Conservation (phyloP, 2,888 invertebrate genomes). For the Rhagonycha fulva region DNA sequence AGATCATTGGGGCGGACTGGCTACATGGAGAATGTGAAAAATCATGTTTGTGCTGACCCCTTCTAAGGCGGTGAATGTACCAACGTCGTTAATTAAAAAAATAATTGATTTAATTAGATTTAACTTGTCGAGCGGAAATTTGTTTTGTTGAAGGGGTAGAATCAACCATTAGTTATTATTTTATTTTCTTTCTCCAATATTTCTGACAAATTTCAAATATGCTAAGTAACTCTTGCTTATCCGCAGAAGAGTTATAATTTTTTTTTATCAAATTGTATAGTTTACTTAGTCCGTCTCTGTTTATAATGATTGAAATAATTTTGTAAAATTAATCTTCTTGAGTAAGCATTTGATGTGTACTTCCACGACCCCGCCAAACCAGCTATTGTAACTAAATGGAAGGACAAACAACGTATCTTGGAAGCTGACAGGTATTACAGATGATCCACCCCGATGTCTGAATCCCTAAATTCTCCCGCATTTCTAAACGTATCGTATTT, state of each 20-base stretch:
- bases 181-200: too few relatives aligned
- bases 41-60: too few relatives aligned
- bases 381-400: background rate
- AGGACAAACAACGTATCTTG: conserved; percentile 22
- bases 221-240: too few relatives aligned
- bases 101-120: background rate
- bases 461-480: conserved; percentile 18
- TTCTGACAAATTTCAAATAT: too few relatives aligned
- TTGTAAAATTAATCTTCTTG: background rate
- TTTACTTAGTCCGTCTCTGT: background rate
- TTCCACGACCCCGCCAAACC: background rate
- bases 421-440: conserved; percentile 36
- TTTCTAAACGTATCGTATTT: conserved; percentile 7
- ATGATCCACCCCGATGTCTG: conserved; percentile 32
- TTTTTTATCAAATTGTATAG: background rate
- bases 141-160: background rate
- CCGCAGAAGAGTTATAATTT: too few relatives aligned
- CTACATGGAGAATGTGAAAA: too few relatives aligned
- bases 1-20: too few relatives aligned
- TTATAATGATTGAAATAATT: background rate
- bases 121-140: background rate
- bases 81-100: too few relatives aligned
- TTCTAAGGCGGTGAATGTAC: too few relatives aligned
- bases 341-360: background rate
- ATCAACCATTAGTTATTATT: background rate